Evolutionary conservation across 1,140 invertebrate species (phyloP).

Genomic region (Agraylea sexmaculata): DNA sequence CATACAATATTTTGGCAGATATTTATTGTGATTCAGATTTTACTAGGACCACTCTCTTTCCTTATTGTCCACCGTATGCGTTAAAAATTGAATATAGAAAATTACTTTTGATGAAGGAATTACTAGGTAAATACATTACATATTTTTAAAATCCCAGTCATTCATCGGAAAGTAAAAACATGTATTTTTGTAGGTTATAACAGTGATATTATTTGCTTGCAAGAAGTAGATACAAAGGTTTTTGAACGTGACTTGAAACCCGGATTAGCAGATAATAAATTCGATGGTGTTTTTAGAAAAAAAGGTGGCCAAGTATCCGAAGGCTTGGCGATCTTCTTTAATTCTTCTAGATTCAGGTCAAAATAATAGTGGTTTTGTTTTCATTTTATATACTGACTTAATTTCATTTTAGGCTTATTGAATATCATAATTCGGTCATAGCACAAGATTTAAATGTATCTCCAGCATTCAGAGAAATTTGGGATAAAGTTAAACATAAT

Average conservation of each 20-base stretch:
- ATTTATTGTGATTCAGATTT: constrained; percentile 73
- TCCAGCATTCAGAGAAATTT: constrained; percentile 43
- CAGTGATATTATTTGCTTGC: constrained; percentile 79
- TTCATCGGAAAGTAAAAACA: constrained; percentile 3
- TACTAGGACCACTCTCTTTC: constrained; percentile 57
- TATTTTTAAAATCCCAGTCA: constrained; percentile 3
- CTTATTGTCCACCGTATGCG: constrained; percentile 68
- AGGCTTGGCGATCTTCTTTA: constrained; percentile 70
- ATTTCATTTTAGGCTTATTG: constrained; percentile 30
- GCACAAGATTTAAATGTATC: constrained; percentile 44
- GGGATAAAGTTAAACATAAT: constrained; percentile 48
- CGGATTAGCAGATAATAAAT: constrained; percentile 43
- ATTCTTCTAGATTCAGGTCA: constrained; percentile 47
- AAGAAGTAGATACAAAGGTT: constrained; percentile 81
- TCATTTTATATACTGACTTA: constrained; percentile 7
- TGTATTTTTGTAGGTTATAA: constrained; percentile 58
- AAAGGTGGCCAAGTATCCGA: constrained; percentile 67
- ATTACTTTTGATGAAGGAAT: constrained; percentile 70
- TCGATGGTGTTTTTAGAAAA: constrained; percentile 48
- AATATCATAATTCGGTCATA: constrained; percentile 39
- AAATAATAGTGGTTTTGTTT: constrained; percentile 2
- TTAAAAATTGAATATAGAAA: constrained; percentile 77
- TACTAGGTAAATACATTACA: constrained; percentile 47
- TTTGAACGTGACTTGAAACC: constrained; percentile 60
- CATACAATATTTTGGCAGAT: constrained; percentile 84